Evolutionary conservation across 23 tunicate species (phyloP).

Genomic region (Ciona savignyi): DNA sequence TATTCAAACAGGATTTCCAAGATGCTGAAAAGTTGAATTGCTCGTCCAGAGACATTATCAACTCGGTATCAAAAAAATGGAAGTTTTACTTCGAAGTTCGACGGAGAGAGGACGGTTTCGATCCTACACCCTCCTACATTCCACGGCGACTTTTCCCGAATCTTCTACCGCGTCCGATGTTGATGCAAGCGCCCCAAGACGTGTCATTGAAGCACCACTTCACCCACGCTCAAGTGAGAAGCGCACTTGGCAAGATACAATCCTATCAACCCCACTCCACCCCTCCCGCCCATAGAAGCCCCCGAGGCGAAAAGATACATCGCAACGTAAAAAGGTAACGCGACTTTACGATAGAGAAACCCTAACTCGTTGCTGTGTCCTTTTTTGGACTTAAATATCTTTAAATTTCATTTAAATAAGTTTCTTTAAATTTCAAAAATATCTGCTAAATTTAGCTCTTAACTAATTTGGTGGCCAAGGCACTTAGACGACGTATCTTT

Average conservation of each 20-base stretch:
- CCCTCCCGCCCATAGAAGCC: background rate
- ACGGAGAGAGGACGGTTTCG: constrained; percentile 80
- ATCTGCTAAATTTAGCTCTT: too few species aligned
- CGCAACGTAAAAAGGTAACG: background rate
- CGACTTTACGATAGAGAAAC: too few species aligned
- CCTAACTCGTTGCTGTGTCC: too few species aligned
- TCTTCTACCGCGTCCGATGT: constrained; percentile 68
- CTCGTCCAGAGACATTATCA: constrained; percentile 57
- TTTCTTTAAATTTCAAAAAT: too few species aligned
- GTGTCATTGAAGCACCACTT: constrained; percentile 70
- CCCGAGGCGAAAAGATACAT: background rate
- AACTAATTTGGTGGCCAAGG: too few species aligned
- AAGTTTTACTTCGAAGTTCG: constrained; percentile 54
- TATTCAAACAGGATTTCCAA: constrained; percentile 76
- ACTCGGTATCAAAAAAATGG: constrained; percentile 42
- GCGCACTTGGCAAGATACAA: constrained; percentile 51
- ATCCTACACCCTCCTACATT: constrained; percentile 50
- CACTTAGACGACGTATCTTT: too few species aligned
- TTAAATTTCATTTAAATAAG: too few species aligned
- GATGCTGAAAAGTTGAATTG: constrained; percentile 54
- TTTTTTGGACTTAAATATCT: background rate
- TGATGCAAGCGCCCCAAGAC: constrained; percentile 33
- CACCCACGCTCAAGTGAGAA: constrained; percentile 61
- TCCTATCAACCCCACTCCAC: constrained; percentile 33
- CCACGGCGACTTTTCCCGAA: constrained; percentile 57